These are phyloP conservation scores for Cryptosula pallasiana DNA, from an alignment of 2,888 invertebrate genomes.

Conservation along the genomic window DNA sequence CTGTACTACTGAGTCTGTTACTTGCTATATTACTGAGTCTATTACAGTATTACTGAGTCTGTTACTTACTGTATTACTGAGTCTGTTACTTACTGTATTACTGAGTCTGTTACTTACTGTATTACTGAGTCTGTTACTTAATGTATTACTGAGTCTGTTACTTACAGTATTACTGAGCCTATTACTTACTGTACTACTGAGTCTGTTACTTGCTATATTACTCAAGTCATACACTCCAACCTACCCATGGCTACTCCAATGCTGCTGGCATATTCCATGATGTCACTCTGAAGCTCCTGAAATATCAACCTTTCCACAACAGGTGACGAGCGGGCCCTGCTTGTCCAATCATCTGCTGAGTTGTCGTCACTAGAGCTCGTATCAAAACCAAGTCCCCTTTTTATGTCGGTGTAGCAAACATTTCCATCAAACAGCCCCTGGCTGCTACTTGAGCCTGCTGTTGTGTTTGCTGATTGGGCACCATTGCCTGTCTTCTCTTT, in stretches of 20 bases:
- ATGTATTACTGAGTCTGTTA: no score
- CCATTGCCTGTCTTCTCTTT: not conserved
- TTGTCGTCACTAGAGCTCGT: not conserved
- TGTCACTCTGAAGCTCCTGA: conserved; percentile 11
- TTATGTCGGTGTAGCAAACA: not conserved
- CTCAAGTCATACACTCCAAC: no score
- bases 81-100: no score
- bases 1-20: no score
- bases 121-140: no score
- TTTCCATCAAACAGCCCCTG: not conserved
- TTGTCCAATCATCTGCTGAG: not conserved
- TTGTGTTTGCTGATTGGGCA: not conserved
- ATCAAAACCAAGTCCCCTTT: not conserved
- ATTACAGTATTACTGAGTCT: no score
- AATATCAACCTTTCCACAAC: not conserved
- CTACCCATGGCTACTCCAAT: conserved; percentile 12
- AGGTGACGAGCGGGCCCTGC: conserved; percentile 1
- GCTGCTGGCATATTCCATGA: not conserved
- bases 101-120: no score
- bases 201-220: no score
- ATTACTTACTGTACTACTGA: no score
- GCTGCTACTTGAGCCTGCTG: not conserved
- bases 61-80: no score
- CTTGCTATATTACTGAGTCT: no score
- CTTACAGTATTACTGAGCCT: no score